Conservation (phyloP, 1,140 invertebrate genomes). For the Temnothorax nylanderi region DNA sequence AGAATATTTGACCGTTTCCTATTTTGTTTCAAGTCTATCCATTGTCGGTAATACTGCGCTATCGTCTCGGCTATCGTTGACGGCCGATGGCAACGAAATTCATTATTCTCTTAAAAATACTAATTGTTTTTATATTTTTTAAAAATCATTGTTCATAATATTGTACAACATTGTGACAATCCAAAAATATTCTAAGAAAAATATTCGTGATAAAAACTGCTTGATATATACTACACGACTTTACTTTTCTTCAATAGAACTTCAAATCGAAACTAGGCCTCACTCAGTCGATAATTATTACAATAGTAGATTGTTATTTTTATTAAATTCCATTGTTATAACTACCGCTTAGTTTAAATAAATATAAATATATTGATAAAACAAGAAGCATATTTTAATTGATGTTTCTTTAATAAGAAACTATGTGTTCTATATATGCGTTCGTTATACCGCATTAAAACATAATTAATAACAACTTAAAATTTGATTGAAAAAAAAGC, state of each 20-base stretch:
- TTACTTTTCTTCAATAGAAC: neutral
- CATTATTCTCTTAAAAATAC: slow-evolving; percentile 4
- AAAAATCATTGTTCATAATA: neutral
- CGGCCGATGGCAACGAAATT: slow-evolving; percentile 49
- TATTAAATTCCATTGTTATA: neutral
- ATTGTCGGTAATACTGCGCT: slow-evolving; percentile 53
- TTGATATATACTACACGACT: neutral
- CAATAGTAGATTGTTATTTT: neutral
- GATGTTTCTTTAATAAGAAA: neutral
- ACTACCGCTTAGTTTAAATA: neutral
- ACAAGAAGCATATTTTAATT: neutral
- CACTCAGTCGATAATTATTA: slow-evolving; percentile 46
- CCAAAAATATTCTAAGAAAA: neutral
- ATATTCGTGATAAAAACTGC: neutral
- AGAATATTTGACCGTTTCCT: neutral
- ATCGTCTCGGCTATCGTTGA: slow-evolving; percentile 51
- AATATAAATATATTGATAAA: neutral
- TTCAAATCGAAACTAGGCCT: slow-evolving; percentile 21
- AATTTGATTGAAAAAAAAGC: neutral
- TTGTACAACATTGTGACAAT: neutral
- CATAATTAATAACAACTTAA: neutral
- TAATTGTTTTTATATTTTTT: neutral
- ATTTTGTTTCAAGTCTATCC: slow-evolving; percentile 40
- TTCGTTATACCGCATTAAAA: neutral
- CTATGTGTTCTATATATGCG: too few relatives aligned